Percentiles rank a stretch among this genome's conserved stretches.
Conservation (phyloP, 2,888 invertebrate species). For the Galeruca laticollis region DNA sequence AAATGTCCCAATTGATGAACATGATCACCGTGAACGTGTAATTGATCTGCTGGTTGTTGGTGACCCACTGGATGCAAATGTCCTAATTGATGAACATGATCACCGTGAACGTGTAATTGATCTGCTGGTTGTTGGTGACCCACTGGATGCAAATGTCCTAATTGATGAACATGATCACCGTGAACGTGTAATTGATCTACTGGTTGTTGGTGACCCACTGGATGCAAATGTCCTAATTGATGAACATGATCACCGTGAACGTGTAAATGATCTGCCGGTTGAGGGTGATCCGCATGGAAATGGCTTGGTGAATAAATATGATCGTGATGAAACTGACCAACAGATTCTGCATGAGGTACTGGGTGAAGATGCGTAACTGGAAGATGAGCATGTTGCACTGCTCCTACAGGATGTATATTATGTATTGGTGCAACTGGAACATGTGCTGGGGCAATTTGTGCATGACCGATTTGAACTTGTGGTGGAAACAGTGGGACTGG, state of each 20-base stretch:
- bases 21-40: constrained; percentile 16
- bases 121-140: constrained; percentile 13
- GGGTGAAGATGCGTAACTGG: constrained; percentile 7
- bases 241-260: constrained; percentile 12
- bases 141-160: background rate
- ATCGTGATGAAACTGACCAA: constrained; percentile 16
- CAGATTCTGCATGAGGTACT: constrained; percentile 12
- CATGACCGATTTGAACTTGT: too few relatives aligned
- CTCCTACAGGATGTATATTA: constrained; percentile 37
- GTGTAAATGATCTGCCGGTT: constrained; percentile 1
- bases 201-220: constrained; percentile 16
- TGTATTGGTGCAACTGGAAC: constrained; percentile 26
- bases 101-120: background rate
- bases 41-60: constrained; percentile 1
- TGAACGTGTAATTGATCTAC: background rate
- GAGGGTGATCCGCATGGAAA: constrained; percentile 10
- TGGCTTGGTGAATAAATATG: constrained; percentile 8
- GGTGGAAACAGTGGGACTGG: too few relatives aligned
- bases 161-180: constrained; percentile 10
- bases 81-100: constrained; percentile 2
- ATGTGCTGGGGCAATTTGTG: too few relatives aligned
- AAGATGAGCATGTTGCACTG: constrained; percentile 20
- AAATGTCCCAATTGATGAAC: constrained; percentile 16
- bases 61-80: constrained; percentile 2
- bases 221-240: background rate